Conservation (phyloP, 2,113 vertebrate species). For the Podocnemis expansa region DNA sequence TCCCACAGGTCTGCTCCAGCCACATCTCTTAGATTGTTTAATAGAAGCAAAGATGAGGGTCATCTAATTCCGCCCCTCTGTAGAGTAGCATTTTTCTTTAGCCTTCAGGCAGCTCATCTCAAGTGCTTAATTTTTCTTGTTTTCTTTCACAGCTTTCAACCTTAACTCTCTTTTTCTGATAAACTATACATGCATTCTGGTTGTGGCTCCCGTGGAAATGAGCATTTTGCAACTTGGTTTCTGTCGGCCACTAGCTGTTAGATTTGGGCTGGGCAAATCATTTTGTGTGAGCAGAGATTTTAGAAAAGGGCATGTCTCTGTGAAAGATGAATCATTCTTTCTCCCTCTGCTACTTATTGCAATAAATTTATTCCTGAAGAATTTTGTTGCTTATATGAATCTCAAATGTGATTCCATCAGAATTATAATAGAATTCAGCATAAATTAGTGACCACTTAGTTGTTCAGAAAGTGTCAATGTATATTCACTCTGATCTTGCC, state of each 20-base stretch:
- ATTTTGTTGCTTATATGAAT: slow-evolving; percentile 65
- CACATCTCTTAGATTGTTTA: not conserved
- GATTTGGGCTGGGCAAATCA: slow-evolving; percentile 66
- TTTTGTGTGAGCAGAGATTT: slow-evolving; percentile 71
- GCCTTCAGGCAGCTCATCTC: slow-evolving; percentile 42
- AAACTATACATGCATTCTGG: not conserved
- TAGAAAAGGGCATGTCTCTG: slow-evolving; percentile 69
- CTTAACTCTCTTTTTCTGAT: slow-evolving; percentile 16
- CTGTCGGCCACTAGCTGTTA: slow-evolving; percentile 51
- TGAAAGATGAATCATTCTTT: slow-evolving; percentile 67
- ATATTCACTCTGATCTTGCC: slow-evolving; percentile 74
- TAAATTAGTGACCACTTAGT: slow-evolving; percentile 67
- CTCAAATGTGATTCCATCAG: slow-evolving; percentile 67
- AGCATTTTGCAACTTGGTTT: slow-evolving; percentile 39
- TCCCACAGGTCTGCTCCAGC: not conserved
- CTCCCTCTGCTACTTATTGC: slow-evolving; percentile 56
- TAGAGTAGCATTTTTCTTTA: slow-evolving; percentile 41
- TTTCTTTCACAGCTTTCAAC: slow-evolving; percentile 40
- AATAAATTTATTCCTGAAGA: slow-evolving; percentile 65
- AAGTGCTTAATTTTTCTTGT: slow-evolving; percentile 59
- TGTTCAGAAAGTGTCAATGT: slow-evolving; percentile 44
- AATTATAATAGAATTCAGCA: slow-evolving; percentile 60
- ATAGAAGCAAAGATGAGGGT: slow-evolving; percentile 9
- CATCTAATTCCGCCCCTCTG: slow-evolving; percentile 52
- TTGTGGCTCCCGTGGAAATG: slow-evolving; percentile 4